Conservation (phyloP, 2,888 invertebrate genomes). For the Brachylomia viminalis region DNA sequence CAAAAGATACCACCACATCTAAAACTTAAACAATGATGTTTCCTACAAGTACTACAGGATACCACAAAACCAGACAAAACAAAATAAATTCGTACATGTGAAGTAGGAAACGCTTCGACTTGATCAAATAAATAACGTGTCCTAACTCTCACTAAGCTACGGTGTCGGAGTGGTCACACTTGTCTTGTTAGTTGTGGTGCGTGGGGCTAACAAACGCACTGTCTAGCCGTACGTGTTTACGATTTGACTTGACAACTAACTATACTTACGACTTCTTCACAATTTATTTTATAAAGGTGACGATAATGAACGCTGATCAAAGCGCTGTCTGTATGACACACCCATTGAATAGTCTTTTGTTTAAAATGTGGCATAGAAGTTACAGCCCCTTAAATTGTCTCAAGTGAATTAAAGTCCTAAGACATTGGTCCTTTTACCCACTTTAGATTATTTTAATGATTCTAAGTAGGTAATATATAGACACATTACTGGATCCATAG, state of each 20-base stretch:
- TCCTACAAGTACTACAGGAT: neutral
- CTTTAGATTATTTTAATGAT: neutral
- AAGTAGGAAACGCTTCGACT: slow-evolving; percentile 37
- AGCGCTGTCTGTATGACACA: neutral
- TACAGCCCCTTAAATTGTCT: neutral
- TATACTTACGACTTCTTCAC: slow-evolving; percentile 9
- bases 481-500: too few species aligned
- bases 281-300: neutral
- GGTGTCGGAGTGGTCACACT: slow-evolving; percentile 43
- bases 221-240: slow-evolving; percentile 40
- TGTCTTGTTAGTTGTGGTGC: slow-evolving; percentile 43
- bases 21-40: neutral
- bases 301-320: neutral
- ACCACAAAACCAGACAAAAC: neutral
- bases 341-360: neutral
- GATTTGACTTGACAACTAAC: slow-evolving; percentile 23
- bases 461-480: too few species aligned
- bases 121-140: slow-evolving; percentile 46
- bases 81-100: slow-evolving; percentile 23
- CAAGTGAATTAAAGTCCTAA: neutral
- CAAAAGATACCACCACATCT: too few species aligned
- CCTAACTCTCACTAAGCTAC: slow-evolving; percentile 20
- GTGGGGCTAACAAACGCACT: slow-evolving; percentile 48
- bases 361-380: neutral
- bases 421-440: neutral